phyloP scores from a whole-genome alignment of 2,113 vertebrate species.

The Protomyctophum bolini region DNA sequence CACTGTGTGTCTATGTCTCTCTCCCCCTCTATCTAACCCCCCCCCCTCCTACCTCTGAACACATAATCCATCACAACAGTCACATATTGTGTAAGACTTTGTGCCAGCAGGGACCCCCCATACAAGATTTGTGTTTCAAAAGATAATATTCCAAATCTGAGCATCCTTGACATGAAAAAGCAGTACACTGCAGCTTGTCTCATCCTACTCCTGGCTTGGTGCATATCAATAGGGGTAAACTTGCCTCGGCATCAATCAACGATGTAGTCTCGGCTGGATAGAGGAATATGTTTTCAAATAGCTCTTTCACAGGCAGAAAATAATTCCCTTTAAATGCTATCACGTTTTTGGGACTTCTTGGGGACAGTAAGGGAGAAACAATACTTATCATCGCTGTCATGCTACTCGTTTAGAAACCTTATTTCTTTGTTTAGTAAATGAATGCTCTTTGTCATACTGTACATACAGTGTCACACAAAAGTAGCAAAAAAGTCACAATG shows the following conservation, averaged over 20 bases:
- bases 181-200: constrained; percentile 42
- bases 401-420: too few relatives aligned
- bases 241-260: constrained; percentile 32
- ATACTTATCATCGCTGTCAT: too few relatives aligned
- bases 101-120: too few relatives aligned
- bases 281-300: constrained; percentile 6
- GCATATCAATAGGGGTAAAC: constrained; percentile 35
- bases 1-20: constrained; percentile 27
- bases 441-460: too few relatives aligned
- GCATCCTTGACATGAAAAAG: too few relatives aligned
- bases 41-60: constrained; percentile 33
- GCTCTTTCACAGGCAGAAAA: constrained; percentile 24
- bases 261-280: constrained; percentile 15
- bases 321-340: constrained; percentile 9
- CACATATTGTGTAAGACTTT: constrained; percentile 29
- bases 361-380: too few relatives aligned
- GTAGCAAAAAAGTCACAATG: too few relatives aligned
- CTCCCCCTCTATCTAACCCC: neutral
- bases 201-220: constrained; percentile 28
- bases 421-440: too few relatives aligned
- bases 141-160: too few relatives aligned
- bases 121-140: too few relatives aligned
- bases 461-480: too few relatives aligned
- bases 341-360: constrained; percentile 1
- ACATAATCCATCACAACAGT: constrained; percentile 61